Base-by-base conservation (phyloP, 1,140 invertebrate species). In the Polyergus mexicanus region DNA sequence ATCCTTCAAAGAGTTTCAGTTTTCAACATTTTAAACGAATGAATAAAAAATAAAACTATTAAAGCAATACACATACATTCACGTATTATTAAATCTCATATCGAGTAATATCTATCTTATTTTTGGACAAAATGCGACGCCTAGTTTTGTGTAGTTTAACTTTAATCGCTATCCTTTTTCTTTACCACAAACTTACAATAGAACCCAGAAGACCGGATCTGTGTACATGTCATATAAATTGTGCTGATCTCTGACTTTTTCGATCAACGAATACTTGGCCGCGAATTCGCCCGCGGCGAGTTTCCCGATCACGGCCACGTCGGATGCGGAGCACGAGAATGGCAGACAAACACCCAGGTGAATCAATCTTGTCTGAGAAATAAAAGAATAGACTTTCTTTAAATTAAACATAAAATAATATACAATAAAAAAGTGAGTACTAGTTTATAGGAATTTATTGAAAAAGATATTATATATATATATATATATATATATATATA, bases 271-370 rank as follows among this genome's bases (percentile, higher is more conserved):
- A 71, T 94, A 85, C 62, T 91, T 93, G 2, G 71, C 80, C 2
- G 93, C 91, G 19, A 72, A 78, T 66, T 95, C 91, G 63, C 93
- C 91, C 3, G 91, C 90, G 0, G 96, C 96, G 13, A 96, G 93
- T 90, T 95, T 94, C 72, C 97, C 95, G 84, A 98, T 95, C 3
- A 94, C 90, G 16, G 93, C 88, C 6, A 97, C 96, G 80, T 97
- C 97, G 11, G 95, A 90, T 19, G 96, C 95, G 5, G 93, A 94
- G 92, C 97, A 98, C 0, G 96, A 95, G 44, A 95, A 95, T 6
- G 97, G 97, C 54, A 98, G 94, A 91, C 97, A 98, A 2, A 98
- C 93, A 0, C 97, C 97, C 16, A 98, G 93, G 75, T 97, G 96
- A 44, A 98, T 94, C 6, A 96, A 81, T 91, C 93, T 92, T 72